A percentile compares a stretch with the other conserved stretches of the same genome.
Conservation (phyloP, 2,797 vertebrate species). For the Poeciliopsis infans region DNA sequence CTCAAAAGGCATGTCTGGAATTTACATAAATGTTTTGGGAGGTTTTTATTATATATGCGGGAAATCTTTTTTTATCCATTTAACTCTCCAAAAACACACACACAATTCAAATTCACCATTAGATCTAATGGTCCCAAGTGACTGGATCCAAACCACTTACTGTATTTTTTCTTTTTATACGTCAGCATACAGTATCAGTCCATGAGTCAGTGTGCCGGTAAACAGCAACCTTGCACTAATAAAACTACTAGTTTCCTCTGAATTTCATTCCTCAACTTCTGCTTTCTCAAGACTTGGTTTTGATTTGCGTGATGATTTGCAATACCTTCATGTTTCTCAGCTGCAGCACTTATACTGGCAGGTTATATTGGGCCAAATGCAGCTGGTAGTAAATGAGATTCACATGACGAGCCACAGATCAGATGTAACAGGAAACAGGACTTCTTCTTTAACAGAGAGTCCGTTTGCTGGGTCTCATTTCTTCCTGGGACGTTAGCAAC, state of each 20-base stretch:
- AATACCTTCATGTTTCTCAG: neutral
- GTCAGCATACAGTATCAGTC: neutral
- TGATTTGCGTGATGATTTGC: neutral
- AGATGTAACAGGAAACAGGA: conserved; percentile 29
- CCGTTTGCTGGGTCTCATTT: neutral
- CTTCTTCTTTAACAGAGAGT: conserved; percentile 51
- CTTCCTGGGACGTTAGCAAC: neutral
- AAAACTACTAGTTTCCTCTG: neutral
- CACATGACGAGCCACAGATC: conserved; percentile 55
- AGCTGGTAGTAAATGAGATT: conserved; percentile 51
- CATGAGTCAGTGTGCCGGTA: neutral
- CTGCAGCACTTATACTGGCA: neutral
- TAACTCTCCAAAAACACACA: too few relatives aligned
- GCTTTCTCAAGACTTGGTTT: neutral
- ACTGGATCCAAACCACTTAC: neutral
- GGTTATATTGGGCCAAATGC: conserved; percentile 19
- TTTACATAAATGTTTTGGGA: too few relatives aligned
- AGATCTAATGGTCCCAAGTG: neutral
- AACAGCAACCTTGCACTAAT: neutral
- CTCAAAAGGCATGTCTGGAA: neutral
- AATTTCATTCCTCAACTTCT: neutral
- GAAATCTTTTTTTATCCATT: too few relatives aligned
- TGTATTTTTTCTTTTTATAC: neutral
- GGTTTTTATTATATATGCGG: too few relatives aligned
- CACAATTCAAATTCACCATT: neutral